Evolutionary conservation across 37 sponge, comb jelly and placozoan genomes (phyloP), one percentile per base, ranked within the genome.

Genomic region (Cladorhizidae sp.): DNA sequence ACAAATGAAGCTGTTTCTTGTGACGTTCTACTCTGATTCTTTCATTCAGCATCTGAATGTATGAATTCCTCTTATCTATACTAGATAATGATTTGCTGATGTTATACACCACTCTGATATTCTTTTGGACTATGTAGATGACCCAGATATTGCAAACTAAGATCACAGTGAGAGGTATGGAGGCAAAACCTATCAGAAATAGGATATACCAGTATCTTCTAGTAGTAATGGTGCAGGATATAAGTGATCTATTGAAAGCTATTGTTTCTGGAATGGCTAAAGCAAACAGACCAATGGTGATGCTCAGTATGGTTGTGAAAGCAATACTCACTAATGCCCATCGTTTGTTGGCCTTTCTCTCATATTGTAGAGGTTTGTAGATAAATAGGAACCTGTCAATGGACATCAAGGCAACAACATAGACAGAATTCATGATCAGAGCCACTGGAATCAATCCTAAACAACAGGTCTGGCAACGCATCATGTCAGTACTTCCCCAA

Each of bases 331-430:
- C 11, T 5, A 33, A 5, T 17, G 11, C 2, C 12, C 32, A 14
- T 31, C 32, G 20, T 28, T 17, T 32, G 9, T 3, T 65, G 35
- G 32, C 36, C 33, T 3, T 31, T 12, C 36, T 65, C 3, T 65
- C 67, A 31, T 65, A 65, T 65, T 3, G 33, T 17, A 65, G 67
- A 65, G 67, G 67, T 12, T 65, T 65, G 32, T 65, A 65, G 36
- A 65, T 65, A 36, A 65, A 65, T 14, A 65, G 9, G 2, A 65
- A 65, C 3, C 35, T 28, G 35, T 65, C 67, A 14, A 65, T 35
- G 18, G 67, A 65, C 31, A 65, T 15, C 11, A 31, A 15, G 5
- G 36, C 35, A 32, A 31, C 8, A 14, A 14, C 7, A 15, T 32
- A 7, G 36, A 65, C 35, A 32, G 67, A 35, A 45, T 45, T 45